These are phyloP conservation scores for Phrynocephalus forsythii DNA, from an alignment of 2,797 vertebrate genomes.

Conservation along the genomic window DNA sequence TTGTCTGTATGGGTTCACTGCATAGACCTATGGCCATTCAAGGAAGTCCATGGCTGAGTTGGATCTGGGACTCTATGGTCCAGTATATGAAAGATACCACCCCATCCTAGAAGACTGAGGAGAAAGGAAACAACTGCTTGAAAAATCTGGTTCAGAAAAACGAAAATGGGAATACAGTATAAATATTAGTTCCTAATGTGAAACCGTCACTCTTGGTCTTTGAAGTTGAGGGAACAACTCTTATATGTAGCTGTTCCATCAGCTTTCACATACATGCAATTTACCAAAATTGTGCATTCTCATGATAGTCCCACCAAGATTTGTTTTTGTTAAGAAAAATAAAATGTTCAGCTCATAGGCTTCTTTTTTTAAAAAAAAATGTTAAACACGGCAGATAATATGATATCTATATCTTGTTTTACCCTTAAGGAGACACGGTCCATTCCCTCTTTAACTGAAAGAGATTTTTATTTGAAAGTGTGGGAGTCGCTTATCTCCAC, in stretches of 20 bases:
- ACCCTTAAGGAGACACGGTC: neutral
- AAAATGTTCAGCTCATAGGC: neutral
- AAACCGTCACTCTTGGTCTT: neutral
- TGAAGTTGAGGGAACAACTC: neutral
- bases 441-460: neutral
- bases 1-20: too few relatives aligned
- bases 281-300: neutral
- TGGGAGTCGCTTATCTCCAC: constrained; percentile 11
- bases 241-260: neutral
- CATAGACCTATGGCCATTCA: too few relatives aligned
- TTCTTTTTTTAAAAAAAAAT: neutral
- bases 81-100: neutral
- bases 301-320: neutral
- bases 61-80: neutral
- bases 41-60: neutral
- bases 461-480: constrained; percentile 13
- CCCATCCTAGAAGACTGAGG: neutral
- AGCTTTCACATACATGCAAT: neutral
- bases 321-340: neutral
- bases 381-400: neutral
- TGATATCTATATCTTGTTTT: neutral
- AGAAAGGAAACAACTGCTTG: neutral
- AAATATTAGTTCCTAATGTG: neutral
- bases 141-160: neutral
- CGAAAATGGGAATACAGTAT: neutral